Evolutionary conservation across 35 echinoderm and acorn worm genomes (phyloP).

Genomic region (Diadema setosum): DNA sequence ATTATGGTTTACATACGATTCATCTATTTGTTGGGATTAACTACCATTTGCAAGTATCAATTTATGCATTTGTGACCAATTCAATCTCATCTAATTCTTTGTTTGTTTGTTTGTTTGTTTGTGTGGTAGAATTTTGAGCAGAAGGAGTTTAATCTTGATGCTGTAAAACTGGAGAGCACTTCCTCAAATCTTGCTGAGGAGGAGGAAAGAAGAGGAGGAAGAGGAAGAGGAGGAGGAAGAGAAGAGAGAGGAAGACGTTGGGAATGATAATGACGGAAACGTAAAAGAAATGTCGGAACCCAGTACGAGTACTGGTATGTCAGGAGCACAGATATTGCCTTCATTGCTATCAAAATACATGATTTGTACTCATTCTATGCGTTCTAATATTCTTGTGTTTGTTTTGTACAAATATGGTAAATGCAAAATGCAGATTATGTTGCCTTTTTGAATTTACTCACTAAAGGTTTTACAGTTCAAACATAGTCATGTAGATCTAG

Average conservation of each 20-base stretch:
- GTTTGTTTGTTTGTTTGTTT: too few species aligned
- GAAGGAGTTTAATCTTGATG: background rate
- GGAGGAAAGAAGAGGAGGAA: background rate
- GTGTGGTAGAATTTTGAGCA: background rate
- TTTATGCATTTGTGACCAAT: background rate
- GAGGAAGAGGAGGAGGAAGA: constrained; percentile 35
- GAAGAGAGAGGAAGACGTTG: background rate
- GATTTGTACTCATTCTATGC: background rate
- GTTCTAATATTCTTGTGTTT: background rate
- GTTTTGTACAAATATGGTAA: background rate
- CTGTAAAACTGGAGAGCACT: background rate
- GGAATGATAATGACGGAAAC: background rate
- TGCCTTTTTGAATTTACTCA: background rate
- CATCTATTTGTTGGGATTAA: too few species aligned
- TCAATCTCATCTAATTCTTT: background rate
- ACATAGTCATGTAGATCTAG: background rate
- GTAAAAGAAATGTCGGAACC: background rate
- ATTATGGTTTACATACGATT: too few species aligned
- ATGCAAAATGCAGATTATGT: background rate
- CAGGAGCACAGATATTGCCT: background rate
- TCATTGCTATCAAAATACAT: background rate
- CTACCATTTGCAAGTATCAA: background rate
- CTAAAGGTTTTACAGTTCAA: background rate
- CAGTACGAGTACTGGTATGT: constrained; percentile 6
- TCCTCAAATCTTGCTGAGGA: background rate